phyloP scores from a whole-genome alignment of 2,888 invertebrate genomes.

The Phaonia tiefii region DNA sequence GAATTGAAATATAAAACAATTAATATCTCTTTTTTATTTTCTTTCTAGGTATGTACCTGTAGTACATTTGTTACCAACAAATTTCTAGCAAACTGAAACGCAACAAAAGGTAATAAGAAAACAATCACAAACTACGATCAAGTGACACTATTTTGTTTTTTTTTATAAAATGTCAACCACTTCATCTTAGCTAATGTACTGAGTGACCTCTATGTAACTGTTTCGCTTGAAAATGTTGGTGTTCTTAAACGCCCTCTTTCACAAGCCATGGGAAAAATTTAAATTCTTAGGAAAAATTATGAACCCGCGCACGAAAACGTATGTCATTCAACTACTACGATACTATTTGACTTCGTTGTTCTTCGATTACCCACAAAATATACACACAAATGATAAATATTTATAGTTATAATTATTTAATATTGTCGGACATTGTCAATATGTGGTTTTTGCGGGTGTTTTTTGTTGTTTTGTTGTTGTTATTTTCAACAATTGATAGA shows the following conservation, averaged over 20 bases:
- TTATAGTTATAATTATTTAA: constrained; percentile 61
- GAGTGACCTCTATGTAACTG: no score
- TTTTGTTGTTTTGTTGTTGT: background rate
- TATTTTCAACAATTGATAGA: constrained; percentile 21
- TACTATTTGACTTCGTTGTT: background rate
- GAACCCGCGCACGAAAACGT: constrained; percentile 11
- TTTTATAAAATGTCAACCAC: no score
- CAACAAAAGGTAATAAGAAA: background rate
- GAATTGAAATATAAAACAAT: no score
- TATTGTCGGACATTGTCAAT: constrained; percentile 59
- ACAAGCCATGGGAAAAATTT: constrained; percentile 1
- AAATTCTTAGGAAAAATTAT: constrained; percentile 48
- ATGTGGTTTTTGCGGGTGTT: constrained; percentile 37
- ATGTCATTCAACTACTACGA: no score
- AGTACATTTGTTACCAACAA: background rate
- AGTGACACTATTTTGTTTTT: no score
- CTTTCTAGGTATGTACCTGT: constrained; percentile 23
- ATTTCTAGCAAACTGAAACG: background rate
- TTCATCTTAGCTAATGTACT: no score
- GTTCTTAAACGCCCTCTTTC: no score
- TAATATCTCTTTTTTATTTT: background rate
- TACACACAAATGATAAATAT: constrained; percentile 20
- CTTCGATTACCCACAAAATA: background rate
- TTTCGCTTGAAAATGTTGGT: no score
- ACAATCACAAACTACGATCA: background rate